Conservation (phyloP, 1,140 invertebrate genomes). For the Littorina saxatilis region DNA sequence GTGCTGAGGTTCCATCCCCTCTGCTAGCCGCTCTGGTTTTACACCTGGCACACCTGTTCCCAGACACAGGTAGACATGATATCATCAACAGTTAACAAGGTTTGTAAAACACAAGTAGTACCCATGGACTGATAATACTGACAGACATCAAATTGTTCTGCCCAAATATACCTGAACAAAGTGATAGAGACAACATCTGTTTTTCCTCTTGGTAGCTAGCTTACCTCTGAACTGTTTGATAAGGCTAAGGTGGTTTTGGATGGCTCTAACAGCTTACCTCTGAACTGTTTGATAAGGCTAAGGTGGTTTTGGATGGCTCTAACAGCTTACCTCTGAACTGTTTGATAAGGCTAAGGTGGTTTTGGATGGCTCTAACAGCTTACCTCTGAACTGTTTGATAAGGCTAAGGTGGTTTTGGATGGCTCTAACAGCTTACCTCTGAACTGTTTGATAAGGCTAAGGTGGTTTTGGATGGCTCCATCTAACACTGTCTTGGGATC, state of each 20-base stretch:
- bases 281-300: no score
- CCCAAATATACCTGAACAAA: no score
- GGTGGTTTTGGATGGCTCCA: constrained; percentile 79
- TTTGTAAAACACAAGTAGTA: no score
- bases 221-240: no score
- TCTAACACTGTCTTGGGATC: constrained; percentile 78
- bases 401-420: constrained; percentile 79
- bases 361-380: constrained; percentile 79
- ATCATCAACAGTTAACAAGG: no score
- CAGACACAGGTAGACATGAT: not conserved
- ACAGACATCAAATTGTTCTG: no score
- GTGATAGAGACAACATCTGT: no score
- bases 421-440: constrained; percentile 76
- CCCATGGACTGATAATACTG: no score
- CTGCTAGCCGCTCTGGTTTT: constrained; percentile 77
- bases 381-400: constrained; percentile 81
- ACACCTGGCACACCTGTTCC: constrained; percentile 81
- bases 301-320: no score
- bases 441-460: constrained; percentile 81
- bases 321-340: constrained; percentile 78
- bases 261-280: no score
- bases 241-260: no score
- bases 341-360: constrained; percentile 81
- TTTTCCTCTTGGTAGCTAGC: no score
- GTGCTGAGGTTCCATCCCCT: constrained; percentile 78